phyloP scores from a whole-genome alignment of 2,797 vertebrate genomes.

The Rhinella marina region DNA sequence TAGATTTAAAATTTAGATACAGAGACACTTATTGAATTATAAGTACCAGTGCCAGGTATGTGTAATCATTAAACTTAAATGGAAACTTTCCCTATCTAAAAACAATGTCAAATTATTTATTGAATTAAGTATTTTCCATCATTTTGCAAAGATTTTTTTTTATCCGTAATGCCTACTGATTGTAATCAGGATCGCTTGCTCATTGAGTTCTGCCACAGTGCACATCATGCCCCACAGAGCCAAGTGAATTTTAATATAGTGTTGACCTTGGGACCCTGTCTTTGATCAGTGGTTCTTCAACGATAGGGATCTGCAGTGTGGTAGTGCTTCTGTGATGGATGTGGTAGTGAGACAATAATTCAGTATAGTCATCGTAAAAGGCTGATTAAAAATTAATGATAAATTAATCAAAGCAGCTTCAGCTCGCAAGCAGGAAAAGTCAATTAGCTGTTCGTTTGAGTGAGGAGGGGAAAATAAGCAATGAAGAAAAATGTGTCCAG shows the following conservation, averaged over 20 bases:
- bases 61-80: background rate
- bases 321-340: conserved; percentile 53
- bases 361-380: conserved; percentile 59
- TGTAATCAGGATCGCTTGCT: background rate
- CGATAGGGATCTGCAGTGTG: conserved; percentile 52
- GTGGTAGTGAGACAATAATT: conserved; percentile 61
- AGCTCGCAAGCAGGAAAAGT: conserved; percentile 55
- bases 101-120: background rate
- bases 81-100: background rate
- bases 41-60: background rate
- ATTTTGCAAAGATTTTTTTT: background rate
- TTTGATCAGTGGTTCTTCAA: conserved; percentile 49
- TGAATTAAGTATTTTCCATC: background rate
- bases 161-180: background rate
- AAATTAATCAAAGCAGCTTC: conserved; percentile 61
- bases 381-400: conserved; percentile 65
- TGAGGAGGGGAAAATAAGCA: conserved; percentile 29
- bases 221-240: conserved; percentile 20
- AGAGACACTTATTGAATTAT: background rate
- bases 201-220: background rate
- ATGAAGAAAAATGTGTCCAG: conserved; percentile 50
- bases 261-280: conserved; percentile 50
- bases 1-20: background rate
- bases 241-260: conserved; percentile 33
- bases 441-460: conserved; percentile 60